Evolutionary conservation across 1,140 invertebrate genomes (phyloP), one percentile per base, ranked within the genome.

Genomic region (Aphelenchoides avenae): DNA sequence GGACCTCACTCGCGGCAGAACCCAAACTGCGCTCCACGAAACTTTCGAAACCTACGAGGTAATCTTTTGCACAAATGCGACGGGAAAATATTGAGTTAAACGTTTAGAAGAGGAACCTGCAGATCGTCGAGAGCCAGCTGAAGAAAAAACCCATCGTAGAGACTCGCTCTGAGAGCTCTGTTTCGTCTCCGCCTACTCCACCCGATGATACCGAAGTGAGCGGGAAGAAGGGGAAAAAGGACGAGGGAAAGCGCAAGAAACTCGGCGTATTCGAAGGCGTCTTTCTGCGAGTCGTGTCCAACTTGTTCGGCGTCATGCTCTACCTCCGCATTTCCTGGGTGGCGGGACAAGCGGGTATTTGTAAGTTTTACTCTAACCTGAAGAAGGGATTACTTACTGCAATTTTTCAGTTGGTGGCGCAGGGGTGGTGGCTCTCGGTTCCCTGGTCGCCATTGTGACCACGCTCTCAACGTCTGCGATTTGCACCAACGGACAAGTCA

Each of bases 401-500:
- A n/a, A 22, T 59, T 73, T 11, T 55, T 50, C 20, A 64, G 76
- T 77, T 5, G 61, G 81, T 13, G 78, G 80, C 1, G 52, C 77
- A 18, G 36, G 78, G 5, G 91, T 95, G 71, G 90, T 96, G 54
- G 84, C 83, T 9, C 84, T 95, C 73, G 91, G 91, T 5, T 85
- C 88, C 7, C 71, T 87, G 5, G 90, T 97, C 31, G 96, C 92
- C 67, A 85, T 88, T 58, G 86, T 96, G 63, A 97, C 94, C 5
- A 89, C 92, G 1, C 82, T 96, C 18, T 96, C 91, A 24, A 86
- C 96, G 79, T 92, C 89, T 57, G 93, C 93, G 55, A 95, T 97
- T 69, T 90, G 90, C 75, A 97, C 93, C 59, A 97, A 98, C 81
- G 93, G 93, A 52, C 89, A 94, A 82, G 92, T 97, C 44, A 93